phyloP scores from a whole-genome alignment of 2,113 vertebrate genomes.

The Ramphastos sulfuratus region DNA sequence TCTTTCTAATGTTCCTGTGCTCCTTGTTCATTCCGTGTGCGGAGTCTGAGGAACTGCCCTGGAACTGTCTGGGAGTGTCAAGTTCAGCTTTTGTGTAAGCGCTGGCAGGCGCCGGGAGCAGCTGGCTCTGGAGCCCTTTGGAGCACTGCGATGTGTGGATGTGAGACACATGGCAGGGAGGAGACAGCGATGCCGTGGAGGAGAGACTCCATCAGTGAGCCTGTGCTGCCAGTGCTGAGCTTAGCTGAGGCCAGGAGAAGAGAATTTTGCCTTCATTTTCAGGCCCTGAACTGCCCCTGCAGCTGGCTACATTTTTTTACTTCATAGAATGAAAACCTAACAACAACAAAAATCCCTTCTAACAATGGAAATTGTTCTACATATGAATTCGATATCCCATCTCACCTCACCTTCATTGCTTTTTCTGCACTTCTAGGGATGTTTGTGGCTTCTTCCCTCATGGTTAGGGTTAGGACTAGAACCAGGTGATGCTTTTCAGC shows the following conservation, averaged over 20 bases:
- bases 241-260: rapidly evolving
- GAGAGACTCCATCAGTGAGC: rapidly evolving
- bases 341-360: not conserved
- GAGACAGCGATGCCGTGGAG: not conserved
- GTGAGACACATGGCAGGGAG: not conserved
- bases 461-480: not conserved
- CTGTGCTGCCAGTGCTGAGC: not conserved
- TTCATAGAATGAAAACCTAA: not conserved
- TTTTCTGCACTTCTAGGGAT: not conserved
- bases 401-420: not conserved
- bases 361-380: not conserved
- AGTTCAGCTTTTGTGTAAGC: not conserved
- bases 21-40: not conserved
- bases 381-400: not conserved
- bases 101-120: not conserved
- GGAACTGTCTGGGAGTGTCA: not conserved
- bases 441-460: not conserved
- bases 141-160: not conserved
- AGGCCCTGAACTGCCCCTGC: not conserved
- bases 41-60: not conserved
- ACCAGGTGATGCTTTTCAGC: not conserved
- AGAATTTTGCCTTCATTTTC: not conserved
- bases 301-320: not conserved
- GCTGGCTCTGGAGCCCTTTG: not conserved
- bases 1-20: rapidly evolving